A percentile compares a stretch with the other conserved stretches of the same genome.
Conservation (phyloP, 2,797 vertebrate genomes). For the Sitta carolinensis region DNA sequence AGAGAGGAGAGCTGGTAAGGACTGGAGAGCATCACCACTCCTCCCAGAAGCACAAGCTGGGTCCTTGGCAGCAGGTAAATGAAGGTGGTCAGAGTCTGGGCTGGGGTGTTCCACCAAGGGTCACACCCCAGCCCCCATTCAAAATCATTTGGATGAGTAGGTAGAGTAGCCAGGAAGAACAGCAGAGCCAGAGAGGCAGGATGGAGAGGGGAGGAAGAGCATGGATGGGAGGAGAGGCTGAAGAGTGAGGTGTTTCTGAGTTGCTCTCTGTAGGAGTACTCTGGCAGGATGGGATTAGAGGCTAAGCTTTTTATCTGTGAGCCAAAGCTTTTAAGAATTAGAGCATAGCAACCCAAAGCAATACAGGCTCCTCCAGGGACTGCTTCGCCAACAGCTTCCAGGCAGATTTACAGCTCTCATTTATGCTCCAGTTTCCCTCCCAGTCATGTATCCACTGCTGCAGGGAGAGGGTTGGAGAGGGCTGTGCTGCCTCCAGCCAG, state of each 20-base stretch:
- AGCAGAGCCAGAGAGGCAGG: background rate
- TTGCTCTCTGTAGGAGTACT: background rate
- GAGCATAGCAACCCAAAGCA: slow-evolving; percentile 14
- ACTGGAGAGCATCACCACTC: accelerated
- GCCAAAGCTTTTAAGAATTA: slow-evolving; percentile 59
- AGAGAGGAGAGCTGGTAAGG: background rate
- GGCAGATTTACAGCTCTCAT: slow-evolving; percentile 29
- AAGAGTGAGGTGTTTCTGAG: slow-evolving; percentile 15
- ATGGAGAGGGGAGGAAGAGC: background rate
- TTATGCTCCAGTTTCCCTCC: slow-evolving; percentile 20
- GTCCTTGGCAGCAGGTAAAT: accelerated
- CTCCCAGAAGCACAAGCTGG: accelerated
- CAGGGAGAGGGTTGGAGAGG: background rate
- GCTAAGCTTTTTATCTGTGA: slow-evolving; percentile 48
- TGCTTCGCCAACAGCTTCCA: slow-evolving; percentile 25
- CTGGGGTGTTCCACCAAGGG: background rate
- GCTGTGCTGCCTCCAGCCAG: background rate
- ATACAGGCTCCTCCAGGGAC: slow-evolving; percentile 10
- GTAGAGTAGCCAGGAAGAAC: background rate
- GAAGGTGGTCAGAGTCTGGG: background rate
- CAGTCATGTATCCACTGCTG: background rate
- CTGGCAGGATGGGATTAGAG: background rate
- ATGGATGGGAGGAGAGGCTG: background rate
- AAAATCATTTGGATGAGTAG: background rate
- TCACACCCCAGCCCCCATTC: background rate